Evolutionary conservation across 2,888 invertebrate species (phyloP).

Genomic region (Belgica antarctica): DNA sequence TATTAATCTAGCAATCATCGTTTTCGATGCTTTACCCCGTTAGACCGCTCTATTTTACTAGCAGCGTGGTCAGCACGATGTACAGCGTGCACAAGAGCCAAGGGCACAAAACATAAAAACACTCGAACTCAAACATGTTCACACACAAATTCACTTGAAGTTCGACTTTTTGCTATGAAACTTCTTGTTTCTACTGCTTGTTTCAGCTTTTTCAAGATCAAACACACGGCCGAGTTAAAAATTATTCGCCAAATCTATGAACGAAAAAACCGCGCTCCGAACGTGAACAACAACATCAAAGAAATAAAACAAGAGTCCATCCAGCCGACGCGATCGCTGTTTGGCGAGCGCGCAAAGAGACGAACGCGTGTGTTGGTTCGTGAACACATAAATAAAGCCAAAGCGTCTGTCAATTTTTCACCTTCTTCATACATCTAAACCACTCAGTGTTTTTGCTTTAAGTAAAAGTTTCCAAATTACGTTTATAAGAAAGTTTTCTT

Average conservation of each 20-base stretch:
- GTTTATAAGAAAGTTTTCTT: neutral
- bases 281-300: neutral
- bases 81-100: slow-evolving; percentile 67
- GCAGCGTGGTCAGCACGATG: slow-evolving; percentile 62
- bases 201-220: neutral
- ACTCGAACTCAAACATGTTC: slow-evolving; percentile 56
- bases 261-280: slow-evolving; percentile 1
- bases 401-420: slow-evolving; percentile 24
- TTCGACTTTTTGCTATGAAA: neutral
- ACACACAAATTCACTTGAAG: slow-evolving; percentile 2
- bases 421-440: neutral
- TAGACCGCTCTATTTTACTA: neutral
- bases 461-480: neutral
- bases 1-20: too few relatives aligned
- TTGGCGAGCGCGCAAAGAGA: slow-evolving; percentile 8
- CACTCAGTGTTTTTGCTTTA: neutral
- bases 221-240: neutral
- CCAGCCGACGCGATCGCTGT: slow-evolving; percentile 38
- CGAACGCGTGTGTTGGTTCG: neutral
- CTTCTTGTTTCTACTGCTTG: too few relatives aligned
- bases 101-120: slow-evolving; percentile 66
- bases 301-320: slow-evolving; percentile 40
- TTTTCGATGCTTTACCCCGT: neutral
- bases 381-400: slow-evolving; percentile 8
- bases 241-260: too few relatives aligned